Percentiles rank a stretch among this genome's conserved stretches.
These are phyloP conservation scores for Alloscopus bannaensis DNA, from an alignment of 2,888 invertebrate genomes.

Conservation along the genomic window DNA sequence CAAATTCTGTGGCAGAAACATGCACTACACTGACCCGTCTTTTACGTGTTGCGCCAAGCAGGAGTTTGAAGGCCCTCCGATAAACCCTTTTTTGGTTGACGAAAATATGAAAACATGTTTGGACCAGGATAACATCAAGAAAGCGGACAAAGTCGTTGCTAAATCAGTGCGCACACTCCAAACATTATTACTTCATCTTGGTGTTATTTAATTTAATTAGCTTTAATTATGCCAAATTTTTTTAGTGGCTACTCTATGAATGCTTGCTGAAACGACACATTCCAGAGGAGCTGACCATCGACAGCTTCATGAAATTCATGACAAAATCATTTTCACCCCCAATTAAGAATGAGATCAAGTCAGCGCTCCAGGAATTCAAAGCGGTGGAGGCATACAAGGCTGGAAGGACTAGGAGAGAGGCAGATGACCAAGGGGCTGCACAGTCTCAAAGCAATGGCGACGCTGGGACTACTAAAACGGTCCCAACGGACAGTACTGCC, in stretches of 20 bases:
- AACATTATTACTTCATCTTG: background rate
- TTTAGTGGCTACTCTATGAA: slow-evolving; percentile 39
- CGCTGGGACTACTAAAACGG: background rate
- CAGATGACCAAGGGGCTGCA: slow-evolving; percentile 10
- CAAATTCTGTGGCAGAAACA: slow-evolving; percentile 7
- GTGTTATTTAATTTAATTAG: background rate
- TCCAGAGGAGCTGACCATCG: background rate
- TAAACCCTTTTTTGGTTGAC: background rate
- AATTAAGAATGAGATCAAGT: slow-evolving; percentile 7
- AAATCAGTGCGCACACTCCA: slow-evolving; percentile 13
- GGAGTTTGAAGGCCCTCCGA: background rate
- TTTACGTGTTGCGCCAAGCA: slow-evolving; percentile 30
- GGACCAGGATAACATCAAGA: background rate
- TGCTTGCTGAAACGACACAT: slow-evolving; percentile 12
- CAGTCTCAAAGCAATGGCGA: background rate
- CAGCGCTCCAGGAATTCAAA: background rate
- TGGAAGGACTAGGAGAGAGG: slow-evolving; percentile 5
- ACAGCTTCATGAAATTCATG: slow-evolving; percentile 24
- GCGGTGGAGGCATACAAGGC: background rate
- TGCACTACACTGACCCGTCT: slow-evolving; percentile 14
- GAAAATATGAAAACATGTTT: slow-evolving; percentile 24
- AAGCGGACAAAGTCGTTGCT: background rate
- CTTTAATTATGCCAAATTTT: background rate
- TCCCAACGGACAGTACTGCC: background rate
- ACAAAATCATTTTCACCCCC: background rate